These are phyloP conservation scores for Nephrotoma appendiculata DNA, from an alignment of 2,888 invertebrate species.

Conservation along the genomic window DNA sequence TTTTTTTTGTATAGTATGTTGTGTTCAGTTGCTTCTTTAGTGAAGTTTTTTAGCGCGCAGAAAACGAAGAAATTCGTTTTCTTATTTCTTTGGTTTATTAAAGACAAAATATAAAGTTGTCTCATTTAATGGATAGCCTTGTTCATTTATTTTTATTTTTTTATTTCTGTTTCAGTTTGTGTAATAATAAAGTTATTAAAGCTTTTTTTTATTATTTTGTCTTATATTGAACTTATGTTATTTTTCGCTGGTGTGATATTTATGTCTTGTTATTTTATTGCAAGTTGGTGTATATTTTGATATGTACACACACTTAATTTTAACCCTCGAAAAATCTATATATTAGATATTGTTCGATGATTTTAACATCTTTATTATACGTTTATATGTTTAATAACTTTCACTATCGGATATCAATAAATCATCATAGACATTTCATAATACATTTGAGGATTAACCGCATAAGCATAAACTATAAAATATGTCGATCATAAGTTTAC, in stretches of 20 bases:
- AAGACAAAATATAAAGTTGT: conserved; percentile 4
- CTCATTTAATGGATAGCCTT: conserved; percentile 2
- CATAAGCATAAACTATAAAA: too few species aligned
- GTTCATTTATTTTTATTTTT: not conserved
- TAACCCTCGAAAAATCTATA: not conserved
- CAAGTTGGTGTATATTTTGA: not conserved
- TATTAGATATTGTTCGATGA: not conserved
- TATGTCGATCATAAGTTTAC: not conserved
- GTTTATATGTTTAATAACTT: not conserved
- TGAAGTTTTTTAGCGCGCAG: not conserved
- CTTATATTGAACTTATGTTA: not conserved
- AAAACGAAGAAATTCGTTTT: not conserved
- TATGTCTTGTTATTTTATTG: not conserved
- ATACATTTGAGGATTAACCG: not conserved
- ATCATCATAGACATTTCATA: not conserved
- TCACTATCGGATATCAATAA: not conserved
- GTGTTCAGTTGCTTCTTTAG: not conserved
- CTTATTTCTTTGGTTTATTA: not conserved
- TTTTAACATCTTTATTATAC: not conserved
- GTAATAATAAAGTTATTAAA: not conserved
- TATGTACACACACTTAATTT: not conserved
- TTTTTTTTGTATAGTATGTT: not conserved
- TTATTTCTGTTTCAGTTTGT: not conserved
- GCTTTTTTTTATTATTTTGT: not conserved
- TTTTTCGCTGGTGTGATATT: not conserved